Evolutionary conservation across 2,888 invertebrate species (phyloP).

Genomic region (Cheilosia urbana): DNA sequence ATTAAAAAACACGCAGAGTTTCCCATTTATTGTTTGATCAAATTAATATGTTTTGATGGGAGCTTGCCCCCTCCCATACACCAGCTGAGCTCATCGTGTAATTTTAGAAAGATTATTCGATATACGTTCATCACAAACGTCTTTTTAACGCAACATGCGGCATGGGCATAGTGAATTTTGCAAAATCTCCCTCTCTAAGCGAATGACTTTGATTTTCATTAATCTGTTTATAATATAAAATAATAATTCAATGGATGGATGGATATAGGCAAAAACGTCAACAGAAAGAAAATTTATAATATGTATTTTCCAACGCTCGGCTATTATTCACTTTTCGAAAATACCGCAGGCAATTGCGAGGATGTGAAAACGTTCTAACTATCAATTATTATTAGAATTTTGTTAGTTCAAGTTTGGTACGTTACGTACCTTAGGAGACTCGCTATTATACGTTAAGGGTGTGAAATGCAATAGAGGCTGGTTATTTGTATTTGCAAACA

Average conservation of each 20-base stretch:
- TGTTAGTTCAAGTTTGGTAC: neutral
- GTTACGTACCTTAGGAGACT: neutral
- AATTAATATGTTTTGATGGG: conserved; percentile 39
- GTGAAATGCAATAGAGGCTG: conserved; percentile 9
- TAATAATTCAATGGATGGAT: conserved; percentile 57
- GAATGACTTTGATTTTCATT: conserved; percentile 57
- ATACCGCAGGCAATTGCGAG: neutral
- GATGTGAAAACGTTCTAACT: neutral
- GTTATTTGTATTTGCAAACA: conserved; percentile 1
- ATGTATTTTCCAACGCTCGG: neutral
- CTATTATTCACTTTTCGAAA: conserved; percentile 33
- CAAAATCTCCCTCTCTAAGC: neutral
- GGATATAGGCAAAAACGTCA: conserved; percentile 52
- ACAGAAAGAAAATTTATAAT: conserved; percentile 47
- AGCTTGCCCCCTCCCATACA: neutral
- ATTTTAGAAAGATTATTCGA: conserved; percentile 67
- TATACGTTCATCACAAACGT: conserved; percentile 46
- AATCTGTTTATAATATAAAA: conserved; percentile 67
- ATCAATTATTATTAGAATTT: neutral
- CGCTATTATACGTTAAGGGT: neutral
- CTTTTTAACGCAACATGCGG: conserved; percentile 12
- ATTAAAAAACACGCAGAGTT: neutral
- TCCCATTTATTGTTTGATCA: conserved; percentile 24
- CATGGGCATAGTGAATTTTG: neutral
- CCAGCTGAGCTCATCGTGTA: conserved; percentile 48